A percentile compares a stretch with the other conserved stretches of the same genome.
These are phyloP conservation scores for Cremastobaeus sp. DNA, from an alignment of 2,888 invertebrate genomes.

Conservation along the genomic window DNA sequence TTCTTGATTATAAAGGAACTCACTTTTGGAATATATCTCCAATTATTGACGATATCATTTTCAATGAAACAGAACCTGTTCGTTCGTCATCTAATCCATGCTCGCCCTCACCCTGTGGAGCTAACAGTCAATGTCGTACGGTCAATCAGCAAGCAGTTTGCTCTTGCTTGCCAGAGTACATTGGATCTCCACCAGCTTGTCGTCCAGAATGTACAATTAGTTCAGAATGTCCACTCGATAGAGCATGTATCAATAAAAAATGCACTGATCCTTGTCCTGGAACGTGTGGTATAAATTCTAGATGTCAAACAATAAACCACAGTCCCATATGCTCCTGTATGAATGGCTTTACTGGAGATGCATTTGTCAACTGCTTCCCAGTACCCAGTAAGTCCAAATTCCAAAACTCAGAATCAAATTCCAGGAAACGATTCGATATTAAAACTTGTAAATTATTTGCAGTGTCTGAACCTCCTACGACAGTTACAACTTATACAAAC, in stretches of 20 bases:
- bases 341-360: slow-evolving; percentile 82
- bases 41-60: slow-evolving; percentile 3
- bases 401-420: no score
- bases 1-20: background rate
- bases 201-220: slow-evolving; percentile 83
- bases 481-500: slow-evolving; percentile 28
- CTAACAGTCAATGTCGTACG: slow-evolving; percentile 80
- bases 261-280: slow-evolving; percentile 91
- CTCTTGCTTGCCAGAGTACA: slow-evolving; percentile 77
- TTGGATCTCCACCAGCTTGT: slow-evolving; percentile 82
- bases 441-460: background rate
- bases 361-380: slow-evolving; percentile 83
- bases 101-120: slow-evolving; percentile 79
- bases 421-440: no score
- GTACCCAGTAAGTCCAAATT: slow-evolving; percentile 74
- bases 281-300: slow-evolving; percentile 86
- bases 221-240: slow-evolving; percentile 81
- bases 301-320: slow-evolving; percentile 87
- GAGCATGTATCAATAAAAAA: slow-evolving; percentile 83
- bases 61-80: slow-evolving; percentile 77
- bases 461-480: slow-evolving; percentile 27
- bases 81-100: slow-evolving; percentile 76
- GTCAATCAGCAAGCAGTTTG: slow-evolving; percentile 79
- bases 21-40: no score
- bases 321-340: slow-evolving; percentile 88